Conservation (phyloP, 2,888 invertebrate genomes). For the Nysson spinosus region DNA sequence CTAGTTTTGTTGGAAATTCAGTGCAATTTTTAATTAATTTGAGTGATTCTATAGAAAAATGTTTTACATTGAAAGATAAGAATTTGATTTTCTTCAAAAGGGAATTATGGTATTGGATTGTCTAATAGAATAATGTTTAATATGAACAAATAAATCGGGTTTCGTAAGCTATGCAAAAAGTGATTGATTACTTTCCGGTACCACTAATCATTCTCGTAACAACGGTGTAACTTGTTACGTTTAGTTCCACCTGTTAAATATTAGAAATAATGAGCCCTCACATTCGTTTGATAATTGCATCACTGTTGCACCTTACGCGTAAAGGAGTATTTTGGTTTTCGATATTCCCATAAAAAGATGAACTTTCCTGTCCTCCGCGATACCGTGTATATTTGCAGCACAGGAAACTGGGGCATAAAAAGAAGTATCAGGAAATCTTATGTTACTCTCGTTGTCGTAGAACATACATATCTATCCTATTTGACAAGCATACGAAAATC, state of each 20-base stretch:
- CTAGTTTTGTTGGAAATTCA: no score
- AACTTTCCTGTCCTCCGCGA: neutral
- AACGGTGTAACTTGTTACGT: slow-evolving; percentile 44
- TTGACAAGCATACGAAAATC: slow-evolving; percentile 40
- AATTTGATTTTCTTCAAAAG: no score
- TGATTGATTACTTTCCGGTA: no score
- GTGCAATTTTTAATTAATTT: no score
- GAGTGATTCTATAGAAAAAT: no score
- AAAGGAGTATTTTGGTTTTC: slow-evolving; percentile 65
- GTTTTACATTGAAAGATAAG: no score
- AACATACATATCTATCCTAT: slow-evolving; percentile 18
- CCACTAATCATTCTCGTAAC: slow-evolving; percentile 55
- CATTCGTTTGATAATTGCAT: slow-evolving; percentile 44
- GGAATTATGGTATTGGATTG: no score
- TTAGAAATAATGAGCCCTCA: slow-evolving; percentile 57
- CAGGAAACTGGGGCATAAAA: slow-evolving; percentile 45
- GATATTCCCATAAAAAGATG: slow-evolving; percentile 31
- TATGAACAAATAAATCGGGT: no score
- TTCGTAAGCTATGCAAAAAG: no score
- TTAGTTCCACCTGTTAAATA: slow-evolving; percentile 39
- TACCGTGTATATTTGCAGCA: slow-evolving; percentile 13
- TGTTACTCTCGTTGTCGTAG: slow-evolving; percentile 24
- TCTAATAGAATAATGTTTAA: no score
- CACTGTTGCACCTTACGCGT: slow-evolving; percentile 49
- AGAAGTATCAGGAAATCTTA: slow-evolving; percentile 29